These are phyloP conservation scores for Wiebesia pumilae DNA, from an alignment of 1,140 invertebrate species.

Conservation along the genomic window DNA sequence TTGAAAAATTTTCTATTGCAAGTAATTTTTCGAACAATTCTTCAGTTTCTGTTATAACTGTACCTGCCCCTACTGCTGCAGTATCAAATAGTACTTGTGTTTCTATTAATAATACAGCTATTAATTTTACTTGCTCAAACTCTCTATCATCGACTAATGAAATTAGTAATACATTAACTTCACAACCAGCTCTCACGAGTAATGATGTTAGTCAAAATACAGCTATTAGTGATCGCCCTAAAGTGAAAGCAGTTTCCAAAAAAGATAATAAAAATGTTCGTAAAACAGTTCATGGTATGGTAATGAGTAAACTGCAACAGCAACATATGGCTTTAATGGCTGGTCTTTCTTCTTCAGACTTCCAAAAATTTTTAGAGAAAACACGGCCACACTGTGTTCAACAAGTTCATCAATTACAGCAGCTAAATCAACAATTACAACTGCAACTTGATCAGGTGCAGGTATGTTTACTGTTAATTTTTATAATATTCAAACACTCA, in stretches of 20 bases:
- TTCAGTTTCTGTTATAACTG: constrained; percentile 52
- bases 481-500: no score
- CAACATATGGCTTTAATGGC: constrained; percentile 66
- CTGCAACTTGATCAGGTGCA: constrained; percentile 72
- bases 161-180: constrained; percentile 49
- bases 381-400: constrained; percentile 73
- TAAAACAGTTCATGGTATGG: constrained; percentile 67
- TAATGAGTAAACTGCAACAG: constrained; percentile 64
- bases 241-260: constrained; percentile 86
- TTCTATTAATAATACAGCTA: constrained; percentile 46
- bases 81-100: constrained; percentile 56
- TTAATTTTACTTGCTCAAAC: constrained; percentile 54
- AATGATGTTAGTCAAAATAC: constrained; percentile 79
- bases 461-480: constrained; percentile 51
- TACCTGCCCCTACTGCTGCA: constrained; percentile 59
- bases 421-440: constrained; percentile 73
- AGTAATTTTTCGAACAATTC: constrained; percentile 55
- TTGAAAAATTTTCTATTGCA: constrained; percentile 61
- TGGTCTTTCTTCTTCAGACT: constrained; percentile 69
- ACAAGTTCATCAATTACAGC: constrained; percentile 71
- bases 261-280: constrained; percentile 81
- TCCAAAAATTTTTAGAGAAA: constrained; percentile 70
- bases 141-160: constrained; percentile 8
- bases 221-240: constrained; percentile 86
- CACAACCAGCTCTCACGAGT: constrained; percentile 71